Percentiles rank a stretch among this genome's conserved stretches.
phyloP scores from a whole-genome alignment of 1,140 invertebrate species.

The Hormaphis cornu region DNA sequence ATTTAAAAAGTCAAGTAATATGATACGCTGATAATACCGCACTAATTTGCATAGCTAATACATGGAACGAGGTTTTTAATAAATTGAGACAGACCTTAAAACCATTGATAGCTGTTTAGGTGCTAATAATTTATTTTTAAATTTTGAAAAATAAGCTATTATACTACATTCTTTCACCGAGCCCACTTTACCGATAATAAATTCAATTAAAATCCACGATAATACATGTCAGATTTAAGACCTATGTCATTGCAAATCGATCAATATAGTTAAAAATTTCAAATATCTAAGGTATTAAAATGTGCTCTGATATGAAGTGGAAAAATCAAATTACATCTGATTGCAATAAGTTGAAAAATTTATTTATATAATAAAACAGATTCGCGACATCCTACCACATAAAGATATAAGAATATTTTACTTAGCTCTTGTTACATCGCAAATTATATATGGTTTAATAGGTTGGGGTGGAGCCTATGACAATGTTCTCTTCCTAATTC shows the following conservation, averaged over 20 bases:
- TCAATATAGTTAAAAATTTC: background rate
- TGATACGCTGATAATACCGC: background rate
- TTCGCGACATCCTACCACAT: background rate
- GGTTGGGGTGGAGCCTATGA: background rate
- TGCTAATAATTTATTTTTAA: background rate
- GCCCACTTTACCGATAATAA: background rate
- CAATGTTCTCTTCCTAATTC: background rate
- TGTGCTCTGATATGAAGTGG: background rate
- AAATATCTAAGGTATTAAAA: background rate
- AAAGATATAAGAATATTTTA: background rate
- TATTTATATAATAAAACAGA: background rate
- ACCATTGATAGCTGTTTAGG: background rate
- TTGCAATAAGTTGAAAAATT: background rate
- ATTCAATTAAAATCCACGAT: background rate
- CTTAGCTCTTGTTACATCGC: background rate
- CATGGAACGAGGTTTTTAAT: background rate
- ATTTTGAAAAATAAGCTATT: background rate
- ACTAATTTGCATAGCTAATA: background rate
- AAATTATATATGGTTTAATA: background rate
- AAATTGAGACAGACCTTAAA: background rate
- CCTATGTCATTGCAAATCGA: background rate
- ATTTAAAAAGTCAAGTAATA: background rate
- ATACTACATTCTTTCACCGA: background rate
- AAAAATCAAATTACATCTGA: background rate
- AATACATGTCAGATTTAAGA: background rate